Evolutionary conservation across 2,797 vertebrate species (phyloP).

Genomic region (Cossypha heuglini): DNA sequence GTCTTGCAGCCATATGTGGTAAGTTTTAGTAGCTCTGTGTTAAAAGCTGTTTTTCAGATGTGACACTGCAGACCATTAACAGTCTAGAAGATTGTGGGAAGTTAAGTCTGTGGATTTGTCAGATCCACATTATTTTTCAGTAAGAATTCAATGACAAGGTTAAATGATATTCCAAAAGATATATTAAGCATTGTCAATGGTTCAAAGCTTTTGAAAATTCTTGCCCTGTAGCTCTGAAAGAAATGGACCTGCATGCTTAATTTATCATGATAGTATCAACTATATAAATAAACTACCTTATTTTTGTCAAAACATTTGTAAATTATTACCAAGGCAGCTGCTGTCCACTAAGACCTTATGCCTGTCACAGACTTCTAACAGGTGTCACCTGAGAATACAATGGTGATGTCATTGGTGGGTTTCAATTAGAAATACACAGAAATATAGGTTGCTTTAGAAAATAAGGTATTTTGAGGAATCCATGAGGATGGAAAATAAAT

Average conservation of each 20-base stretch:
- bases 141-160: neutral
- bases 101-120: neutral
- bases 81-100: neutral
- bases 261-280: neutral
- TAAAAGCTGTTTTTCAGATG: neutral
- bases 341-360: neutral
- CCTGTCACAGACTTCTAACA: neutral
- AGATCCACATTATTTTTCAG: neutral
- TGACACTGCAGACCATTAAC: neutral
- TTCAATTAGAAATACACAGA: neutral
- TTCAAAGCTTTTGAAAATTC: neutral
- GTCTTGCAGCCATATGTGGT: neutral
- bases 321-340: neutral
- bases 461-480: neutral
- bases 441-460: neutral
- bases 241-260: neutral
- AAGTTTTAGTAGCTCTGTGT: neutral
- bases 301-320: neutral
- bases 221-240: neutral
- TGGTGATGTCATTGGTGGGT: neutral
- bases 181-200: neutral
- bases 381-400: neutral
- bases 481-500: neutral
- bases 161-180: neutral
- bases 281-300: neutral